Base-by-base conservation (phyloP, 2,797 vertebrate species). In the Sebastes jordani region DNA sequence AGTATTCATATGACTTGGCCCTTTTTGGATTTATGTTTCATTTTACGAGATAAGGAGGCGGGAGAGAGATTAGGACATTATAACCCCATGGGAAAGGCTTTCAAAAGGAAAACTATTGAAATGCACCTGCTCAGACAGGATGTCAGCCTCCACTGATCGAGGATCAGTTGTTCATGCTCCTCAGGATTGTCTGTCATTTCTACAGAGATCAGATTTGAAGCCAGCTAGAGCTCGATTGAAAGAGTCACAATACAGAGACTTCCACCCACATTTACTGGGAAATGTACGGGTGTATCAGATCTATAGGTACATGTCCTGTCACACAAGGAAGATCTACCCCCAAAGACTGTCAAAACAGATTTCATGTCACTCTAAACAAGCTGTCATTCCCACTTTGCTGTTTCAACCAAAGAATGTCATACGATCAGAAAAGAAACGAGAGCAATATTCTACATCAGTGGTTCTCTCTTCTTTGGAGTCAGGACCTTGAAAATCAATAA, bases 21-120 rank as follows among this genome's bases (percentile, higher is more conserved):
- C 60, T 61, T 71, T 55, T 52, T 72, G 68, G 76, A 90, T 92
- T 88, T 81, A 91, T 87, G 85, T 91, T 93, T 89, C 16, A 87
- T 90, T 90, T 88, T 52, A 64, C 71, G n/a, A 70, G 80, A 83
- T 64, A 65, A 81, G 60, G 52, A 30, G 59, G 49, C 73, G 20
- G 11, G n/a, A 79, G 67, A 55, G 49, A 84, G 59, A 76, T 82
- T 63, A 61, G 71, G 32, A 36, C 63, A 52, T 82, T 78, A 83
- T 65, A 36, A 73, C 49, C 13, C 49, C 34, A 11, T 22, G 42
- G 60, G 46, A 55, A 34, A 27, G 64, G 34, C 64, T 76, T 79
- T 79, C 34, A 81, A 72, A 72, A 22, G 42, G 38, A 2, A 49
- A 62, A 18, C 66, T 22, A 60, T 63, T 76, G 32, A 65, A 65